These are phyloP conservation scores for Cerastis rubricosa DNA, from an alignment of 2,888 invertebrate species.

Conservation along the genomic window DNA sequence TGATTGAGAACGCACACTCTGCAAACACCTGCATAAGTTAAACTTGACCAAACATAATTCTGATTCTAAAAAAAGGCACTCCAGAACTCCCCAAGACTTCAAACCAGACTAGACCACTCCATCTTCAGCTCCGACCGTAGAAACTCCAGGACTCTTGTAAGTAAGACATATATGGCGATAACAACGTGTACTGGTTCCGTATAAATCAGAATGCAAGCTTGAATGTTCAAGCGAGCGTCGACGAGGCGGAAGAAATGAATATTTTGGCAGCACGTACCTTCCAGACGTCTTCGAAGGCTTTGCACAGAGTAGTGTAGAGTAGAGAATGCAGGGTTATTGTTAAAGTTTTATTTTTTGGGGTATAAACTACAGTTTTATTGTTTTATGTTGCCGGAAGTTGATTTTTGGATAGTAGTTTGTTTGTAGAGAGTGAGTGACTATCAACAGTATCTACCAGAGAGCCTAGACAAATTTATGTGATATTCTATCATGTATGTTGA, in stretches of 20 bases:
- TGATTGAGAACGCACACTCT: neutral
- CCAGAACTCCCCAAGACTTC: neutral
- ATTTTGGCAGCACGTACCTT: slow-evolving; percentile 78
- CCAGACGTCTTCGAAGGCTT: slow-evolving; percentile 71
- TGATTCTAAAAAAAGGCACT: neutral
- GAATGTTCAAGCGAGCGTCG: slow-evolving; percentile 69
- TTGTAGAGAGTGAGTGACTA: no score
- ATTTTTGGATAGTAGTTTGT: no score
- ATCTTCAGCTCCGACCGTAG: slow-evolving; percentile 19
- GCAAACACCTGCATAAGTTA: neutral
- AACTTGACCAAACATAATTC: neutral
- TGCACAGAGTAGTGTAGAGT: slow-evolving; percentile 41
- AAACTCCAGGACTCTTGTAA: slow-evolving; percentile 37
- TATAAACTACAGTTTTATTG: slow-evolving; percentile 12
- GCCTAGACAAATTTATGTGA: no score
- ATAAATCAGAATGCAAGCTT: slow-evolving; percentile 66
- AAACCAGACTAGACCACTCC: slow-evolving; percentile 42
- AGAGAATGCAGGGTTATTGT: slow-evolving; percentile 17
- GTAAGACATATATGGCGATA: slow-evolving; percentile 57
- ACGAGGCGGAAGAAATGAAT: slow-evolving; percentile 81
- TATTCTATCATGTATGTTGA: no score
- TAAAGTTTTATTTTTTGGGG: no score
- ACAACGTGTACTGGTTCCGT: slow-evolving; percentile 46
- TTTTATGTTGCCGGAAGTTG: no score
- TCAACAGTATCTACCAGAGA: no score